A percentile compares a stretch with the other conserved stretches of the same genome.
phyloP scores from a whole-genome alignment of 2,888 invertebrate genomes.

The Coecobrya sp. region DNA sequence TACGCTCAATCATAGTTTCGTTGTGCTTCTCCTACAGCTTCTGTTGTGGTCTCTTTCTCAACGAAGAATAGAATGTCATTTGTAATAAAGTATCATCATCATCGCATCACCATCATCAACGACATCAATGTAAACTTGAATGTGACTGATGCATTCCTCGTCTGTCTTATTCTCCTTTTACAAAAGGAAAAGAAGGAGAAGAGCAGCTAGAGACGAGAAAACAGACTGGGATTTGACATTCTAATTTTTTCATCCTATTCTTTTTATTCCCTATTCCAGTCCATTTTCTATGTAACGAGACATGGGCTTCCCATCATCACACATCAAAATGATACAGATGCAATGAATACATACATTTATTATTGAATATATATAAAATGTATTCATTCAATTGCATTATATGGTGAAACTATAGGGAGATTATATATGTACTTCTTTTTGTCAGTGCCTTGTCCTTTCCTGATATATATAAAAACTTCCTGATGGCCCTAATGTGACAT shows the following conservation, averaged over 20 bases:
- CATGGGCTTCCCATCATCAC: no score
- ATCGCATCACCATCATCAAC: constrained; percentile 51
- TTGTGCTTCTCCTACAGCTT: constrained; percentile 30
- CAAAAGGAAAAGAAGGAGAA: constrained; percentile 25
- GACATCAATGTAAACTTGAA: constrained; percentile 76
- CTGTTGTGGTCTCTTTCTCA: constrained; percentile 36
- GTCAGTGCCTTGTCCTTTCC: not conserved
- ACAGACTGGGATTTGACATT: constrained; percentile 72
- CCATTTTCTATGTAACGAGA: constrained; percentile 37
- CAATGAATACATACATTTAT: no score
- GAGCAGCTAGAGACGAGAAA: constrained; percentile 58
- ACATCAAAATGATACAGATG: no score
- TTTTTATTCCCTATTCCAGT: constrained; percentile 55
- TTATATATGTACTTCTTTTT: not conserved
- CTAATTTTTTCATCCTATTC: constrained; percentile 66
- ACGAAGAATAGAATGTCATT: constrained; percentile 74
- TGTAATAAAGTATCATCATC: constrained; percentile 75
- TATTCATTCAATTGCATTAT: constrained; percentile 41
- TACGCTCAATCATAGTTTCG: constrained; percentile 57
- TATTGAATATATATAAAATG: no score
- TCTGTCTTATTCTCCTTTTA: constrained; percentile 13
- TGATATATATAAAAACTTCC: not conserved
- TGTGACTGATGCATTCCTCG: constrained; percentile 72
- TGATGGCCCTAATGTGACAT: constrained; percentile 48
- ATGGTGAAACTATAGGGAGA: constrained; percentile 10